Evolutionary conservation across 2,888 invertebrate species (phyloP).

Genomic region (Eupithecia subfuscata): DNA sequence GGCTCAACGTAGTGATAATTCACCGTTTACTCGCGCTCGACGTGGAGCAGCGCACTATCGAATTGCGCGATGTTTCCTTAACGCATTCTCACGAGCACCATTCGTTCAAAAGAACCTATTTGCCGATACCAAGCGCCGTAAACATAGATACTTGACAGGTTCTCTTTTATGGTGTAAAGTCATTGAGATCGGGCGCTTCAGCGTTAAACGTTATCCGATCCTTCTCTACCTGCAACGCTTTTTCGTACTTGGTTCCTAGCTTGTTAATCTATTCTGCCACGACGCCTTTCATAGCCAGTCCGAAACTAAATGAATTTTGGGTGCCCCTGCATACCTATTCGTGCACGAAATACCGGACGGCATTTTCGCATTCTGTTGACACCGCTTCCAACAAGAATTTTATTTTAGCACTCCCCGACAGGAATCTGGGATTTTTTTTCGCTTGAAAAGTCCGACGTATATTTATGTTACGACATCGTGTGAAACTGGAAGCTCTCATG

Average conservation of each 20-base stretch:
- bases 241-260: neutral
- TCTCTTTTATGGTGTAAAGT: neutral
- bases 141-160: neutral
- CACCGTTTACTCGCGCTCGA: no score
- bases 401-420: slow-evolving; percentile 32
- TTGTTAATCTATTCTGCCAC: neutral
- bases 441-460: slow-evolving; percentile 15
- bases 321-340: slow-evolving; percentile 31
- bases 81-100: no score
- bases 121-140: neutral
- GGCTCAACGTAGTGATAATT: no score
- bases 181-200: neutral
- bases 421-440: slow-evolving; percentile 25
- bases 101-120: neutral
- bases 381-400: slow-evolving; percentile 34
- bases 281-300: slow-evolving; percentile 22
- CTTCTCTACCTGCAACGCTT: neutral
- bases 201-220: neutral
- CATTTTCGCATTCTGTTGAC: slow-evolving; percentile 32
- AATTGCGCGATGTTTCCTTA: no score
- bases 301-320: slow-evolving; percentile 33
- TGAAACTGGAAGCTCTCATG: slow-evolving; percentile 15
- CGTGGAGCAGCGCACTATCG: no score
- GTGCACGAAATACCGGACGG: slow-evolving; percentile 25
- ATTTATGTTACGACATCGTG: slow-evolving; percentile 12